Evolutionary conservation across 2,888 invertebrate genomes (phyloP), one percentile per base, ranked within the genome.

Genomic region (Lycaena phlaeas): DNA sequence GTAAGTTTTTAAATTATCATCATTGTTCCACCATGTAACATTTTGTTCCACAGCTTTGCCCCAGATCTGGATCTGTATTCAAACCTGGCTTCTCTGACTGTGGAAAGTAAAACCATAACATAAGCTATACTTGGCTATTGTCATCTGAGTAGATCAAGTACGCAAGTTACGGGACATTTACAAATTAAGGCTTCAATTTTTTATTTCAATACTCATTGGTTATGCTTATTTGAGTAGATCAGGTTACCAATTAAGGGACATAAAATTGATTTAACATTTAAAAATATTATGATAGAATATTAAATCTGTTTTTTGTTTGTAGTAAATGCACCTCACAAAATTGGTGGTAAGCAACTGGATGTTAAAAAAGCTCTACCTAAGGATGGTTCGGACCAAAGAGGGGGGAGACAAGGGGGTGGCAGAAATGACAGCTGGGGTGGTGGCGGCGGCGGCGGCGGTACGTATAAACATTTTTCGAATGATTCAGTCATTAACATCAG

Each of bases 311-410:
- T n/a, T n/a, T n/a, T n/a, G n/a, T n/a, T 36, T 54, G 54, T 68
- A 93, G 90, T 94, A 61, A 93, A 94, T 75, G 91, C 91, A 42
- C 91, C 91, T 51, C 96, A 96, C 62, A 90, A 90, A 56, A 90
- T 97, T 29, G 92, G 92, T 61, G 94, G 94, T 1, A 95, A 95
- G 65, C 90, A 91, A 58, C 89, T 96, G 18, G 96, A 97, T 76
- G 96, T 96, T 0, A 97, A 97, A 66, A 97, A 97, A 79, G 97
- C 97, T 4, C 78, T 96, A 27, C 94, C 95, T 41, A 95, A 95
- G 68, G 92, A 94, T 54, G 88, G 88, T 18, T 84, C 88, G 27
- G 86, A 88, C 3, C 75, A 88, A 45, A 77, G 86, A 45, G 86
- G 87, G 26, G 84, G 88, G 29, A 76, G 87, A 46, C 69, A 69